Base-by-base conservation (phyloP, 2,797 vertebrate genomes). In the Gouania willdenowi region DNA sequence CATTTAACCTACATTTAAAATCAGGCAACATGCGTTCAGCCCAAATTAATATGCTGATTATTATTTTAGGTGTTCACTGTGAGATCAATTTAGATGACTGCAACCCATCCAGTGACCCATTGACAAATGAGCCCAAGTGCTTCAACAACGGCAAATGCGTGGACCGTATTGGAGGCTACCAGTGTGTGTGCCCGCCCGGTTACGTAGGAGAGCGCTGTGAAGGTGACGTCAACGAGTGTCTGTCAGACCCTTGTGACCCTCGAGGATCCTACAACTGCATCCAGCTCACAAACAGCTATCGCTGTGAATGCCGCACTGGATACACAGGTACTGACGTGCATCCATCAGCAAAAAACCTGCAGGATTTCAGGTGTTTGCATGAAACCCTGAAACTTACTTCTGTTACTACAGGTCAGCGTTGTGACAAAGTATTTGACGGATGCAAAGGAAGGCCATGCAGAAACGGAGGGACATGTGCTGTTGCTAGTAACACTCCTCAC, bases 1-100 rank as follows among this genome's bases (percentile, higher is more conserved):
- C 8, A 12, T 21, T 4, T 6, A 16, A 1, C n/a, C 23, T 8
- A 22, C 3, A 41, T 6, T 2, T 25, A 31, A 8, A 31, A 8
- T 10, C n/a, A 1, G 2, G 0, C 77, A 83, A 0, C 81, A 84
- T 0, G 72, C 85, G 33, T 87, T 79, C 81, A 85, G 58, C 2
- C 9, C 19, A 7, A 39, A 32, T 17, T 30, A 38, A 10, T 1
- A 20, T 1, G 5, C 6, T 4, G 6, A 26, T 14, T n/a, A 14
- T 14, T 13, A 1, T 28, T 3, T 0, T 40, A 99, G 97, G 97
- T 9, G 92, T 97, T 32, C 95, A 97, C 87, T 99, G 97, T 28
- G 97, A 99, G 83, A 94, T 98, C 68, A 95, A 99, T 43, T 66
- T 97, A 37, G 96, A 99, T 1, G 95, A 99, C 86, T 98, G 97